Base-by-base conservation (phyloP, 2,113 vertebrate genomes). In the Entelurus aequoreus region DNA sequence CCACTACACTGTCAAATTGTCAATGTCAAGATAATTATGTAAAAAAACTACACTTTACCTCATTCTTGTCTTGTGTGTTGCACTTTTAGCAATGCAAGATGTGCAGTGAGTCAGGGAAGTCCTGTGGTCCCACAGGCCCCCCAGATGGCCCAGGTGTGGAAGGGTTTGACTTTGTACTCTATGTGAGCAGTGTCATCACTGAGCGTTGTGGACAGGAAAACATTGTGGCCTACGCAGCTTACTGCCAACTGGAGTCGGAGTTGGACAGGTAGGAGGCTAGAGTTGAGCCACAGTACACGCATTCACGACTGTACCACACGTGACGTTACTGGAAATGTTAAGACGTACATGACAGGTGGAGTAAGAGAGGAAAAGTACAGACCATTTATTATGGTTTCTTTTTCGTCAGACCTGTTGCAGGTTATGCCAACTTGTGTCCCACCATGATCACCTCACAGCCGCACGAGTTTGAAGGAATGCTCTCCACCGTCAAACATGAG, bases 401-500 rank as follows among this genome's bases (percentile, higher is more conserved):
- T 42, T n/a, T 35, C 68, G 66, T 28, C 77, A 98, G 96, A 69
- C 96, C 96, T 11, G 85, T 99, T 72, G 96, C 97, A 72, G 95
- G 97, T 65, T 98, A 99, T 74, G 96, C 96, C 66, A 98, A 98
- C 85, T 90, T 99, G 76, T 98, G 97, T 88, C 96, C 97, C 68
- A 90, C 91, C 55, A 98, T 96, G 95, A 97, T 98, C 88, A 95
- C 97, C 53, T 93, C 92, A 0, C 93, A 96, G 86, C 87, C 93
- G 75, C 95, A 96, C 85, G 95, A 98, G 69, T 98, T 97, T 64
- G 46, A 93, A 62, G 97, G 94, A 69, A 97, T 98, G 96, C 84
- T 98, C 46, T 98, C 96, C 63, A 98, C 96, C 3, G 97, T 99
- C 69, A 98, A 99, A 81, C 97, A 99, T 0, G 96, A 99, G 85